These are phyloP conservation scores for Chloromyia formosa DNA, from an alignment of 2,888 invertebrate species.

Conservation along the genomic window DNA sequence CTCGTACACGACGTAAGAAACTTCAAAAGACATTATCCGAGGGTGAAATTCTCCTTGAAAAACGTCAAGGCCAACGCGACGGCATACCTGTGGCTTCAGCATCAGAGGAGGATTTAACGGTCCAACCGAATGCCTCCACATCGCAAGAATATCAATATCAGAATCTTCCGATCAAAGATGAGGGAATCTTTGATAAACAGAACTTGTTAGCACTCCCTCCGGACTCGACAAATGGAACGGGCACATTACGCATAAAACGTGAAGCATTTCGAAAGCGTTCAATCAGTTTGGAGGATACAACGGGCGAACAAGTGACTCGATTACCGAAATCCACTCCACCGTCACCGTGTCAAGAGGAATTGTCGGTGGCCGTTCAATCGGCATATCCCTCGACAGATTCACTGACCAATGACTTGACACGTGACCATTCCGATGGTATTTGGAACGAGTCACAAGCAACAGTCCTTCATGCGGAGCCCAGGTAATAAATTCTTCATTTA, in stretches of 20 bases:
- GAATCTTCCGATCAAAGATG: constrained; percentile 52
- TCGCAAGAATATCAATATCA: constrained; percentile 48
- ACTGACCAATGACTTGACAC: constrained; percentile 77
- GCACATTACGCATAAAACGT: constrained; percentile 64
- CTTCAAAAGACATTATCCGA: constrained; percentile 83
- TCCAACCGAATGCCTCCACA: constrained; percentile 17
- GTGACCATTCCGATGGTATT: constrained; percentile 86
- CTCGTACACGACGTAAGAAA: constrained; percentile 66
- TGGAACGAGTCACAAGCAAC: constrained; percentile 92
- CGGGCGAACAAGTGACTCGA: constrained; percentile 58
- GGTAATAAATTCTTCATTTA: constrained; percentile 52
- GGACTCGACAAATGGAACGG: constrained; percentile 52
- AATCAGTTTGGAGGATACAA: constrained; percentile 74
- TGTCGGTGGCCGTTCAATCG: constrained; percentile 66
- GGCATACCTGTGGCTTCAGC: constrained; percentile 67
- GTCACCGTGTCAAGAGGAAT: constrained; percentile 69
- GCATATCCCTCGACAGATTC: constrained; percentile 87
- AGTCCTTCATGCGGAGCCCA: constrained; percentile 78
- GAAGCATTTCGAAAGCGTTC: constrained; percentile 79
- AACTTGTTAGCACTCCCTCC: constrained; percentile 52
- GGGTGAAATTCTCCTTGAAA: constrained; percentile 77
- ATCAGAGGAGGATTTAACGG: constrained; percentile 70
- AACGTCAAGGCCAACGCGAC: constrained; percentile 66
- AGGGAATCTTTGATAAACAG: constrained; percentile 51
- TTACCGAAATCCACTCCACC: constrained; percentile 72